Evolutionary conservation across 2,797 vertebrate species (phyloP), one percentile per base, ranked within the genome.

Genomic region (Protonibea diacanthus): DNA sequence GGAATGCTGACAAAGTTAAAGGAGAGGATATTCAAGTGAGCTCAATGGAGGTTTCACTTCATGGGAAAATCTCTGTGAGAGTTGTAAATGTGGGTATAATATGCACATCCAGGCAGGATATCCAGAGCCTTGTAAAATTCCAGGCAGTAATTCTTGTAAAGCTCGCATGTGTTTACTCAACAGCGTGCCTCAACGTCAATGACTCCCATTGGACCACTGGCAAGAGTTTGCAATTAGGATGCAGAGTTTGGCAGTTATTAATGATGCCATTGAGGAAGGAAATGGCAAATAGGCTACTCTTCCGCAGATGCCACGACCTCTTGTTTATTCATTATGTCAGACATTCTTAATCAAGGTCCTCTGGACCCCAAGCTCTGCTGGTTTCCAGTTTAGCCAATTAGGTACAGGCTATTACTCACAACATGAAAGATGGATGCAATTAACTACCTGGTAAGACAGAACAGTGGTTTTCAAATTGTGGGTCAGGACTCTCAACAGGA

Each of bases 141-240:
- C 91, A 92, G 83, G 85, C 85, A 74, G 86, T 88, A 91, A 92
- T 91, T 93, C 92, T 91, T 88, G 81, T 92, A 93, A 93, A 89
- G 85, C 89, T 84, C 27, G 64, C 80, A 76, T 84, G 81, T 93
- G 90, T 94, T 94, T 93, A 92, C 90, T 90, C 88, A 91, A 92
- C 88, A 88, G 88, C 69, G 42, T 80, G 85, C 82, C 82, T 85
- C 80, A 67, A 77, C 67, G 80, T 76, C 53, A 10, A 70, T 20
- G 18, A 73, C 75, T 90, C 79, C 85, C 87, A 89, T 88, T 87
- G 89, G 88, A 81, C 85, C 84, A 74, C 81, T 78, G 79, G 81
- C 74, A 74, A 81, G 17, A 71, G 73, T 81, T 83, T 74, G 83
- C 90, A 91, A 93, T 93, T 93, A 90, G 62, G 75, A 88, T 72